Percentiles rank a stretch among this genome's conserved stretches.
phyloP scores from a whole-genome alignment of 1,140 invertebrate genomes.

The Listronotus bonariensis region DNA sequence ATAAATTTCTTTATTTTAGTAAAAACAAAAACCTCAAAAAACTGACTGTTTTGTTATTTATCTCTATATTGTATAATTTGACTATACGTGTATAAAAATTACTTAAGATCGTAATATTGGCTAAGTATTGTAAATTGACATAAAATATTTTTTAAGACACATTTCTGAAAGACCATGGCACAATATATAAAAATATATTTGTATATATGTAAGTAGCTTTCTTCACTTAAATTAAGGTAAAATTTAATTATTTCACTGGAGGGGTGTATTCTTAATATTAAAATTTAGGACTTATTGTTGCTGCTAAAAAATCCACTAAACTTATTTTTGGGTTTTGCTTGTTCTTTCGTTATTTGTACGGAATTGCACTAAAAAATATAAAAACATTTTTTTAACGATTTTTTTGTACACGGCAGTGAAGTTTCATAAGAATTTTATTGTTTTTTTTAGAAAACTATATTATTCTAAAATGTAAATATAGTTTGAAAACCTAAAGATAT shows the following conservation, averaged over 20 bases:
- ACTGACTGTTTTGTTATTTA: no score
- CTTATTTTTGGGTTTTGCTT: slow-evolving; percentile 3
- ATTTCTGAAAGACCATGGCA: slow-evolving; percentile 14
- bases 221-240: neutral
- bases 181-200: slow-evolving; percentile 13
- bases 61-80: no score
- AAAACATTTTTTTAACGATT: slow-evolving; percentile 1
- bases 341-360: slow-evolving; percentile 3
- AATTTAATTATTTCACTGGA: neutral
- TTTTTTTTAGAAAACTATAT: no score
- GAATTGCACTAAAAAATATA: slow-evolving; percentile 7
- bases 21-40: no score
- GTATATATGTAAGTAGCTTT: neutral
- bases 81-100: neutral
- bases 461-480: no score
- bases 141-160: slow-evolving; percentile 11
- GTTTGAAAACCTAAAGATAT: no score
- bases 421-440: no score
- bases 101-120: slow-evolving; percentile 1
- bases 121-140: slow-evolving; percentile 15
- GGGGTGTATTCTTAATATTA: neutral
- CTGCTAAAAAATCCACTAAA: slow-evolving; percentile 12
- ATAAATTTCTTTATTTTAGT: no score
- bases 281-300: neutral
- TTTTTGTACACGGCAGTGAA: no score